Conservation (phyloP, 2,113 vertebrate genomes). For the Gallinago paraguaiae region DNA sequence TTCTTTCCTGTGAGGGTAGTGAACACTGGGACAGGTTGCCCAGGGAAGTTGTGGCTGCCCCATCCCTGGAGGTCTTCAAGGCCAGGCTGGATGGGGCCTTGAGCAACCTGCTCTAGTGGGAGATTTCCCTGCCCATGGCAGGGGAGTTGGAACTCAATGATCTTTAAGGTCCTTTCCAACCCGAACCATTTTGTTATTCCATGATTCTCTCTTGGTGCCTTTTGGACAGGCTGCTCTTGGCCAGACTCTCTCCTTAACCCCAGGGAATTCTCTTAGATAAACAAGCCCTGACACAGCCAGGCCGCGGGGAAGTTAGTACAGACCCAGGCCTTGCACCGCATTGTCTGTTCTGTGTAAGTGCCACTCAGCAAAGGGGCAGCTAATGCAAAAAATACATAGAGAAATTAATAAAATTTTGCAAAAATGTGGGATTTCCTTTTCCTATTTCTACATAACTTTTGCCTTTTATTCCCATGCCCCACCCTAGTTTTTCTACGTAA, state of each 20-base stretch:
- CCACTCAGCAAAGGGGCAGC: background rate
- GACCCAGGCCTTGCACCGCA: rapidly evolving
- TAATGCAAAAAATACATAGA: background rate
- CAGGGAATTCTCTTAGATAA: background rate
- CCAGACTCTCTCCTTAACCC: background rate
- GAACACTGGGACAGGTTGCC: background rate
- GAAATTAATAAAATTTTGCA: background rate
- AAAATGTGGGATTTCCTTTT: background rate
- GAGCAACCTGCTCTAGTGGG: background rate
- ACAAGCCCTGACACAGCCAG: background rate
- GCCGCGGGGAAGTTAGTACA: background rate
- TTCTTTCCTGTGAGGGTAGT: background rate
- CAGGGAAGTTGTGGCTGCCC: background rate
- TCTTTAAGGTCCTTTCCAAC: background rate
- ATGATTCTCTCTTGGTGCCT: background rate
- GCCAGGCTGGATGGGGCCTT: background rate
- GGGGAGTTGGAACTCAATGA: background rate
- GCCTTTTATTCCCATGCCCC: background rate
- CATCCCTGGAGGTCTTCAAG: background rate
- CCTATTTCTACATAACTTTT: background rate
- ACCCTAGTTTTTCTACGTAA: background rate
- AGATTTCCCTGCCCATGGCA: background rate
- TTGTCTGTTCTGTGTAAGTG: background rate
- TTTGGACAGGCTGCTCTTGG: background rate
- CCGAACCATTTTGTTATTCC: background rate